Base-by-base conservation (phyloP, 2,888 invertebrate genomes). In the Sarcophaga variegata region DNA sequence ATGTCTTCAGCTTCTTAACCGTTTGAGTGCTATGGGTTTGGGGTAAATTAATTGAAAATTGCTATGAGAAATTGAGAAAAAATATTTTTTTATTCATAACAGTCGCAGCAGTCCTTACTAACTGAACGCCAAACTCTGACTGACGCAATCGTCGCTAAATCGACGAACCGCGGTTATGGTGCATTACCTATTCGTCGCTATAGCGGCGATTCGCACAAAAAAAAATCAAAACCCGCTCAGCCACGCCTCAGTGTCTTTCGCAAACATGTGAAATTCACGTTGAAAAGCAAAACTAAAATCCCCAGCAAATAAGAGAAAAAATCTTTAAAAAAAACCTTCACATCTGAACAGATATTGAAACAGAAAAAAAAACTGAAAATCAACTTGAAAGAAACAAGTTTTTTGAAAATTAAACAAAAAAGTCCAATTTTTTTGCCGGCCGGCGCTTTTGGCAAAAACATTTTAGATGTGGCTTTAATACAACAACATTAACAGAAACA, bases 391-490 rank as follows among this genome's bases (percentile, higher is more conserved):
- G 75, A 80, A 84, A 84, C 81, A 81, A 84, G 81, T 84, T 87
- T 80, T 81, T 12, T 74, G 22, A 12, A 60, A 37, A 6, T 62
- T 20, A 37, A 47, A 25, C 45, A 20, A 37, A 37, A 37, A 37
- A 37, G 10, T 8, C 37, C 8, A 11, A 64, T 47, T 37, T 59
- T 71, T 83, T 79, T 62, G 62, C 83, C 81, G 83, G 86, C 86
- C 86, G 86, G 86, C 81, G 84, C 87, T 84, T 87, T 87, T 84
- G 79, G 87, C 87, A 84, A 87, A 14, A 14, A 86, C 75, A 54
- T 71, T 79, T 79, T 72, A 70, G 27, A 47, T 62, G 27, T 77
- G 72, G 66, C 37, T 72, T 62, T 6, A 72, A 25, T 81, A 63
- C 81, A 75, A 37, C 59, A 81, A 76, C 75, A 75, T 75, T 37